These are phyloP conservation scores for Drosophila meridionalis DNA, from an alignment of 2,888 invertebrate genomes.

Conservation along the genomic window DNA sequence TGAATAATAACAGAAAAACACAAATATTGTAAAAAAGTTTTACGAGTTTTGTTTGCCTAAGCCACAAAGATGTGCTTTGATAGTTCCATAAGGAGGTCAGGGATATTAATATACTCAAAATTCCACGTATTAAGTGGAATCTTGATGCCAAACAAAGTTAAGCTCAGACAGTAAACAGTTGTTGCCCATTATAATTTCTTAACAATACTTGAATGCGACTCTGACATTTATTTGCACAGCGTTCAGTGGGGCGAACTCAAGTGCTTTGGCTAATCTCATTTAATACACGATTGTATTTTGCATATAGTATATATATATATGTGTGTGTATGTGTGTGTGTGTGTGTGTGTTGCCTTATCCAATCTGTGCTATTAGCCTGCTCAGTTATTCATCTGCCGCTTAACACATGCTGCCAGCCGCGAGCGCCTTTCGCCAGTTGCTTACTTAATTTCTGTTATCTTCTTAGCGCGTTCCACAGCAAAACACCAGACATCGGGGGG, in stretches of 20 bases:
- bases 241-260: conserved; percentile 13
- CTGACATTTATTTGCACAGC: conserved; percentile 1
- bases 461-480: conserved; percentile 61
- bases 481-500: conserved; percentile 63
- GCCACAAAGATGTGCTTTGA: not conserved
- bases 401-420: conserved; percentile 28
- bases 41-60: not conserved
- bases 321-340: not conserved
- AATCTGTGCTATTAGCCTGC: conserved; percentile 50
- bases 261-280: conserved; percentile 35
- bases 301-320: not conserved
- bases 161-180: conserved; percentile 1
- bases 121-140: not conserved
- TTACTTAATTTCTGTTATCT: conserved; percentile 64
- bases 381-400: conserved; percentile 48
- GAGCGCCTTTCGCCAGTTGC: conserved; percentile 11
- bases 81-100: not conserved
- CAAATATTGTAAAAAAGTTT: no score
- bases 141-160: not conserved
- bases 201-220: not conserved
- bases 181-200: conserved; percentile 3
- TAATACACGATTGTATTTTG: conserved; percentile 8
- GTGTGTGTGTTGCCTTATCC: conserved; percentile 17
- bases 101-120: not conserved
- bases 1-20: no score